Conservation (phyloP, 2,113 vertebrate species). For the Serilophus lunatus region DNA sequence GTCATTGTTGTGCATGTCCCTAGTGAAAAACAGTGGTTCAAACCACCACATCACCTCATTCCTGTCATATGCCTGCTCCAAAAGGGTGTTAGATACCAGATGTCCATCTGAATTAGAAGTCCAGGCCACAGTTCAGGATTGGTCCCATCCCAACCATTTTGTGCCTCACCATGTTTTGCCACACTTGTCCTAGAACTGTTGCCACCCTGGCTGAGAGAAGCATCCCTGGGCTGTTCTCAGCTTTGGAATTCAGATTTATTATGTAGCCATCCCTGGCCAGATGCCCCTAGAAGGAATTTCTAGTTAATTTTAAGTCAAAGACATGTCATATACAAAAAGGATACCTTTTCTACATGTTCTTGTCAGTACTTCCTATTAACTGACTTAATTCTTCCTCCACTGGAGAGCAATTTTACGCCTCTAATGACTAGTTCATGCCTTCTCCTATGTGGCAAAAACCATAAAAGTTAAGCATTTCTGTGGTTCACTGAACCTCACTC, state of each 20-base stretch:
- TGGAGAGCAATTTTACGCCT: neutral
- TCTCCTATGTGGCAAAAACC: neutral
- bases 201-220: neutral
- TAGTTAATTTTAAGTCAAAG: neutral
- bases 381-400: neutral
- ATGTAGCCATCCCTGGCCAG: neutral
- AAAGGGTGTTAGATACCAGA: neutral
- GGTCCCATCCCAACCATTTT: neutral
- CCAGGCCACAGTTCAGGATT: neutral
- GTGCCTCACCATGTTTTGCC: neutral
- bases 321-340: neutral
- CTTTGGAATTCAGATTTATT: neutral
- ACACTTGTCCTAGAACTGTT: neutral
- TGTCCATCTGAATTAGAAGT: neutral
- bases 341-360: neutral
- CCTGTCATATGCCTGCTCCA: neutral
- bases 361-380: neutral
- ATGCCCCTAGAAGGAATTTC: neutral
- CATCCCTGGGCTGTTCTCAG: neutral
- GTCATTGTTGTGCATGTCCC: no score
- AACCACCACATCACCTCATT: no score
- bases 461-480: constrained; percentile 18
- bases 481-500: constrained; percentile 7
- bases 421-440: neutral
- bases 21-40: no score